Evolutionary conservation across 2,797 vertebrate species (phyloP).

Genomic region (Eurystomus glaucurus): DNA sequence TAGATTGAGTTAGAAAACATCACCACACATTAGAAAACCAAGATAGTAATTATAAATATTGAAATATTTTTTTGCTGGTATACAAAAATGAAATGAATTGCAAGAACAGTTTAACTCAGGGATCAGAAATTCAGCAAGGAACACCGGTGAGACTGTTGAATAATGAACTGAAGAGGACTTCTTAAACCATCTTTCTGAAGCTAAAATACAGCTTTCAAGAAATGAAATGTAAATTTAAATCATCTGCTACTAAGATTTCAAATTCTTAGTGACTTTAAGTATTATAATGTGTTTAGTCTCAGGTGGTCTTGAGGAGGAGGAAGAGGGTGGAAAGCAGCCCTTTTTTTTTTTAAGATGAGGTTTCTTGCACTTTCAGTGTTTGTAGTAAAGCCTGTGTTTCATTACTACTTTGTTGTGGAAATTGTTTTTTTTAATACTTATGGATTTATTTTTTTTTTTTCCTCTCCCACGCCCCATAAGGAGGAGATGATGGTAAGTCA

Average conservation of each 20-base stretch:
- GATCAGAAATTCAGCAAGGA: background rate
- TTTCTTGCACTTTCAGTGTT: background rate
- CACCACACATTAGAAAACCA: background rate
- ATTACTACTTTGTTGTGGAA: background rate
- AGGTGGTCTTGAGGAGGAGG: background rate
- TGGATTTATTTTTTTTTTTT: background rate
- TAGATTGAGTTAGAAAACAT: background rate
- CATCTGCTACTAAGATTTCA: background rate
- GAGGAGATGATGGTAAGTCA: slow-evolving; percentile 94
- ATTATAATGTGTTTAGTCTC: background rate
- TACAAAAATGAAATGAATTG: background rate
- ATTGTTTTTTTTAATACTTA: slow-evolving; percentile 11
- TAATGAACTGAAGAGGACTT: background rate
- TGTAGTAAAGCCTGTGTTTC: background rate
- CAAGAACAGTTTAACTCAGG: background rate
- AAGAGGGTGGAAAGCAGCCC: background rate
- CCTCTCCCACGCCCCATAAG: slow-evolving; percentile 41
- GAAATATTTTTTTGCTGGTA: background rate
- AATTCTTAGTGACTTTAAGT: background rate
- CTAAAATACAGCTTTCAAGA: background rate
- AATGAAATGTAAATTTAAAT: background rate
- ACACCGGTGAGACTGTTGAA: background rate
- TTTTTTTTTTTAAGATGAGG: background rate
- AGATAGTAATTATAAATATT: background rate
- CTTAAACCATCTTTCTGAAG: background rate